Evolutionary conservation across 2,888 invertebrate genomes (phyloP).

Genomic region (Mantis religiosa): DNA sequence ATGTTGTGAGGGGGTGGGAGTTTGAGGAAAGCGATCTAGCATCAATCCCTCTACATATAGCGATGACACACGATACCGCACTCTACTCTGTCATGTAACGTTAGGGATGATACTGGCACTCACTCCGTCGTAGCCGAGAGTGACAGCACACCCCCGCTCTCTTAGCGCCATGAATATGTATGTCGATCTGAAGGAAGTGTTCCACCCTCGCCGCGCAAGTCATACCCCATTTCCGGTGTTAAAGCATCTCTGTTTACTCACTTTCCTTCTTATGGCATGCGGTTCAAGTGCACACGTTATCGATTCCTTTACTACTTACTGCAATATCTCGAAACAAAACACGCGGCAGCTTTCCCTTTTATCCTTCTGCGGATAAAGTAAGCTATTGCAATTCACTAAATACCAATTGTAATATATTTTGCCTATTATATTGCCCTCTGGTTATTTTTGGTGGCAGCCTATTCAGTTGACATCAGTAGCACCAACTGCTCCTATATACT

Average conservation of each 20-base stretch:
- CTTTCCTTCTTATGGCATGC: too few species aligned
- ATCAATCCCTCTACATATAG: constrained; percentile 11
- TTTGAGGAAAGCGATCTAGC: background rate
- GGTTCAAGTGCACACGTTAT: too few species aligned
- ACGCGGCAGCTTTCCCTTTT: too few species aligned
- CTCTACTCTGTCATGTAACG: background rate
- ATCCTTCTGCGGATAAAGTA: too few species aligned
- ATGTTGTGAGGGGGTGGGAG: background rate
- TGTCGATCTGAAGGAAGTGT: background rate
- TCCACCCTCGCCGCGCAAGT: background rate
- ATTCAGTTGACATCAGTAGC: too few species aligned
- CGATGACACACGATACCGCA: constrained; percentile 12
- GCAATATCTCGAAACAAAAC: too few species aligned
- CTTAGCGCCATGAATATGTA: constrained; percentile 8
- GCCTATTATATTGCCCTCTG: too few species aligned
- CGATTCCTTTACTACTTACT: too few species aligned
- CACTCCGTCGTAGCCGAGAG: background rate
- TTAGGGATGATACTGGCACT: background rate
- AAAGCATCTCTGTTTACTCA: background rate
- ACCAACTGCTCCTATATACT: too few species aligned
- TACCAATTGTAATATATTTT: too few species aligned
- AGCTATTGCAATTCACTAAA: too few species aligned
- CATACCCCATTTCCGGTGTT: background rate
- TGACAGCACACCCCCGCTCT: background rate
- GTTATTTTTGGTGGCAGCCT: too few species aligned